Evolutionary conservation across 2,113 vertebrate genomes (phyloP), one percentile per base, ranked within the genome.

Genomic region (Dascyllus trimaculatus): DNA sequence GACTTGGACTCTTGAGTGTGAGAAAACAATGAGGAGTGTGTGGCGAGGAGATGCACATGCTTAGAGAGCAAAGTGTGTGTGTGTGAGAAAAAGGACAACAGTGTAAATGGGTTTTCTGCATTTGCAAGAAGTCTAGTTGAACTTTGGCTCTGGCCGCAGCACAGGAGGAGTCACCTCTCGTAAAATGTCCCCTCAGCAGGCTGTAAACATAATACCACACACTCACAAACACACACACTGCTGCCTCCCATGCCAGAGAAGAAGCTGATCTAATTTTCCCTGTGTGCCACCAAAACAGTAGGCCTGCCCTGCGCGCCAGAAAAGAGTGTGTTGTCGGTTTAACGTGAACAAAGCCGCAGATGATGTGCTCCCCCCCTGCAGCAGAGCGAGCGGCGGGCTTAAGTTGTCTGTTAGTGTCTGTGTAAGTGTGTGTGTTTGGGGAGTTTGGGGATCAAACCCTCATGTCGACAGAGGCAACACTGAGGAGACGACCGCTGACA

Each of bases 371-470:
- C 38, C 29, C 49, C 45, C 35, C 58, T n/a, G 43, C 76, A 68
- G 57, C 82, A 69, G 29, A 61, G 57, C 53, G 45, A 68, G 65
- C 62, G 8, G 29, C 43, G 0, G 73, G 88, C 91, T 93, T 91
- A 91, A 91, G 90, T 75, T 87, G 89, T 94, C 89, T 91, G 92
- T 92, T 88, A 89, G 91, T 91, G 82, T 91, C 80, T 89, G 86
- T 94, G 90, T 93, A 90, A 88, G 88, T 89, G 88, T 87, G 90
- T 79, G 88, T 87, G 87, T 87, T 88, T 65, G 84, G 85, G 81
- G 81, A 79, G 86, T 86, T 89, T 81, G 29, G 63, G 89, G 89
- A 92, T 93, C 89, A 94, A 93, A 93, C 92, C 86, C 85, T 81
- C 86, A 88, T 91, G 91, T 93, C 90, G 85, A 91, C 90, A 92